Percentiles rank a stretch among this genome's conserved stretches.
These are phyloP conservation scores for Porites cylindrica DNA, from an alignment of 92 coral and sea anemone genomes.

Conservation along the genomic window DNA sequence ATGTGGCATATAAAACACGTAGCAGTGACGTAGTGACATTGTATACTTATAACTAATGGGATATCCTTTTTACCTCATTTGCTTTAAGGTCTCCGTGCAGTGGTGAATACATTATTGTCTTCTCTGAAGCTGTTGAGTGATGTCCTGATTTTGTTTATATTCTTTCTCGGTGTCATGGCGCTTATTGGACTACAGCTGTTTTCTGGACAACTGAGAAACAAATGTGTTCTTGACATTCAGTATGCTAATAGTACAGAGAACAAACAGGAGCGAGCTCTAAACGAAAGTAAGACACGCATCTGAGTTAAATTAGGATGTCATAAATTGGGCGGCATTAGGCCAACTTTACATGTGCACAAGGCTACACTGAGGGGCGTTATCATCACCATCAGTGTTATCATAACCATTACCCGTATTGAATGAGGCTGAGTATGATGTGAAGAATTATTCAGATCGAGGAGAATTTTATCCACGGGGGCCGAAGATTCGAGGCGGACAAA, in stretches of 20 bases:
- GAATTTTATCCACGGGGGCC: no score
- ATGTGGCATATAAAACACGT: no score
- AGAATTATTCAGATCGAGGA: no score
- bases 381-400: no score
- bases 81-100: conserved; percentile 73
- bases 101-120: conserved; percentile 84
- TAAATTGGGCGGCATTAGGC: no score
- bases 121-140: conserved; percentile 86
- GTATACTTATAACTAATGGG: no score
- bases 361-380: no score
- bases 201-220: conserved; percentile 79
- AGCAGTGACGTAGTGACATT: no score
- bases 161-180: conserved; percentile 86
- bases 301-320: neutral
- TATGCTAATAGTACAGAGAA: neutral
- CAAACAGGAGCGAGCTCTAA: conserved; percentile 6
- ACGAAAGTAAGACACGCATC: conserved; percentile 23
- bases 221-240: conserved; percentile 61
- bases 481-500: no score
- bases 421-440: no score
- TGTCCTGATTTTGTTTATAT: conserved; percentile 82
- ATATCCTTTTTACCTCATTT: neutral
- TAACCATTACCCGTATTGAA: no score
- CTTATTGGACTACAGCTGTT: conserved; percentile 87
- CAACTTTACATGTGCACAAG: no score